phyloP scores from a whole-genome alignment of 2,113 vertebrate species.

The Dunckerocampus dactyliophorus region DNA sequence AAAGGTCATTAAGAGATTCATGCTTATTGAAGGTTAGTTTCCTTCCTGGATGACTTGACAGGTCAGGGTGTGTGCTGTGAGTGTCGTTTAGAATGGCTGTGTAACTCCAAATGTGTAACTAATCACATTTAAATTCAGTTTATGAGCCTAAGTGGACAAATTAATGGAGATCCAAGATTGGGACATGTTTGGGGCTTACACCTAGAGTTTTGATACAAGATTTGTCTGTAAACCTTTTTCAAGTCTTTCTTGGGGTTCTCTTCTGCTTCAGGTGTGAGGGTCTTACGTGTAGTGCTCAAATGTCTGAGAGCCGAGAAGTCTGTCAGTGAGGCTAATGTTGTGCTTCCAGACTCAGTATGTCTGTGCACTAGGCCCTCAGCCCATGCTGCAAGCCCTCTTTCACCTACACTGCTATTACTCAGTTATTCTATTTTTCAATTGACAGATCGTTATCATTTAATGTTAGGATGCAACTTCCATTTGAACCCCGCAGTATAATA shows the following conservation, averaged over 20 bases:
- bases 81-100: constrained; percentile 10
- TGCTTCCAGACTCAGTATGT: constrained; percentile 17
- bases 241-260: too few species aligned
- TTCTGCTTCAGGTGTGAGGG: constrained; percentile 3
- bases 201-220: neutral
- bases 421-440: constrained; percentile 1
- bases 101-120: neutral
- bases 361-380: constrained; percentile 10
- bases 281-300: constrained; percentile 9
- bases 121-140: neutral
- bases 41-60: constrained; percentile 6
- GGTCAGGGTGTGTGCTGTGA: constrained; percentile 1
- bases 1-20: constrained; percentile 12
- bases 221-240: neutral
- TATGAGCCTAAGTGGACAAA: neutral
- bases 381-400: neutral
- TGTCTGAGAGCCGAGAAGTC: constrained; percentile 26
- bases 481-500: neutral
- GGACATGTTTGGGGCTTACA: neutral
- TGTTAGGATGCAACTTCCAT: too few species aligned
- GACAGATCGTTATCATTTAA: neutral
- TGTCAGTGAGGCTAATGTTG: constrained; percentile 25
- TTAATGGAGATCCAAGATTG: neutral
- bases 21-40: too few species aligned
- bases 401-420: neutral